Evolutionary conservation across 2,113 vertebrate species (phyloP), one percentile per base, ranked within the genome.

Genomic region (Raphicerus campestris): DNA sequence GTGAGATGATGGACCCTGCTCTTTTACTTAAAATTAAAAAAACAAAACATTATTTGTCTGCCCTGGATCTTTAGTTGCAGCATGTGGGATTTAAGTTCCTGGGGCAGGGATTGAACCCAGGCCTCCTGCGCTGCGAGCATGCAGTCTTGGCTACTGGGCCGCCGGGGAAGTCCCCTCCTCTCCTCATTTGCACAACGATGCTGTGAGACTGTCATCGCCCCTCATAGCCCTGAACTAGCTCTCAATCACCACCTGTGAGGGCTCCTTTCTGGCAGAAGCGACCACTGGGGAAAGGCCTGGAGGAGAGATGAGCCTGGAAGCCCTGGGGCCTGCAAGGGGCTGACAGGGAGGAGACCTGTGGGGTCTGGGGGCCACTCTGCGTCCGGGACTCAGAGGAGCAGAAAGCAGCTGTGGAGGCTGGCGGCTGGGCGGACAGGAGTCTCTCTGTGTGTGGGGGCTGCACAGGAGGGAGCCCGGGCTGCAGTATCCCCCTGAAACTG

Each of bases 321-420:
- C 49, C 28, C 26, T 1, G 0, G 56, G 39, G 42, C 51, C 78
- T 3, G 4, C 3, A 4, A 56, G 39, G 3, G 60, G 32, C 17
- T 3, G 32, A 1, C 0, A 2, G 32, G 61, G 26, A 2, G 10
- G 17, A 70, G 42, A 6, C 49, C 86, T 24, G 2, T 0, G 4
- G 47, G 42, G 75, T n/a, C 47, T 16, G 45, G 0, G 56, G 19
- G 8, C 17, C 60, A 24, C 7, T 2, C 84, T 5, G 75, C 20
- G 16, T 17, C 32, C 4, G 10, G 84, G 73, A 73, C n/a, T 45
- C 49, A 9, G 87, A 28, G 10, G 80, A 70, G 19, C 17, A 24
- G 58, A 32, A 42, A 20, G 35, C 49, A 56, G 60, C 14, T 2
- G 28, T 0, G n/a, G 45, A 28, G 51, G 39, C 28, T n/a, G n/a